phyloP scores from a whole-genome alignment of 2,888 invertebrate genomes.

The Tricholauxania praeusta region DNA sequence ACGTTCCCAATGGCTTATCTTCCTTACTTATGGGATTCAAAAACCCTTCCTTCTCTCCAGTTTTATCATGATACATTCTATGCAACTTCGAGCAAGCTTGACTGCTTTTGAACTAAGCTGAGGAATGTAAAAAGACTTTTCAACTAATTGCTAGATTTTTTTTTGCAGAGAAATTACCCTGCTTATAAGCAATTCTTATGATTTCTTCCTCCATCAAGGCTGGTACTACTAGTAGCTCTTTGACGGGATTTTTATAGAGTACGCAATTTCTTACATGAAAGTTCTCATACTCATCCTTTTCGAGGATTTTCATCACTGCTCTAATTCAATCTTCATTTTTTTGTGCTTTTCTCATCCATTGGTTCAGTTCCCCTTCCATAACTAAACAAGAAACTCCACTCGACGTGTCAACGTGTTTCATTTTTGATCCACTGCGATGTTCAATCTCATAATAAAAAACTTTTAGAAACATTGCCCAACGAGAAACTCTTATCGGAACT shows the following conservation, averaged over 20 bases:
- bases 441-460: constrained; percentile 49
- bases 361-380: constrained; percentile 20
- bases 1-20: too few relatives aligned
- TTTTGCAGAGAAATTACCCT: constrained; percentile 35
- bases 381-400: constrained; percentile 35
- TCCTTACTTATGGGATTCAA: too few relatives aligned
- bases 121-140: constrained; percentile 36
- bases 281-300: background rate
- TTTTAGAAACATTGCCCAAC: constrained; percentile 48
- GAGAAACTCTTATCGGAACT: constrained; percentile 44
- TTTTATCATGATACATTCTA: constrained; percentile 27
- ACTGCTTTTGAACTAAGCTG: constrained; percentile 5
- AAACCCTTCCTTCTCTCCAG: too few relatives aligned
- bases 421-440: constrained; percentile 44
- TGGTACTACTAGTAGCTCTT: constrained; percentile 36
- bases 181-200: constrained; percentile 28
- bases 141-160: constrained; percentile 46
- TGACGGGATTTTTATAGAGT: constrained; percentile 1
- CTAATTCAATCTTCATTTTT: constrained; percentile 41
- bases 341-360: too few relatives aligned
- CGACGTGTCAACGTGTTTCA: constrained; percentile 43
- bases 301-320: constrained; percentile 5
- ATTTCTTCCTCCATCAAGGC: constrained; percentile 37
- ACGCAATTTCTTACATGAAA: background rate
- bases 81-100: constrained; percentile 32